A percentile compares a stretch with the other conserved stretches of the same genome.
phyloP scores from a whole-genome alignment of 1,140 invertebrate genomes.

The Neodiprion lecontei region DNA sequence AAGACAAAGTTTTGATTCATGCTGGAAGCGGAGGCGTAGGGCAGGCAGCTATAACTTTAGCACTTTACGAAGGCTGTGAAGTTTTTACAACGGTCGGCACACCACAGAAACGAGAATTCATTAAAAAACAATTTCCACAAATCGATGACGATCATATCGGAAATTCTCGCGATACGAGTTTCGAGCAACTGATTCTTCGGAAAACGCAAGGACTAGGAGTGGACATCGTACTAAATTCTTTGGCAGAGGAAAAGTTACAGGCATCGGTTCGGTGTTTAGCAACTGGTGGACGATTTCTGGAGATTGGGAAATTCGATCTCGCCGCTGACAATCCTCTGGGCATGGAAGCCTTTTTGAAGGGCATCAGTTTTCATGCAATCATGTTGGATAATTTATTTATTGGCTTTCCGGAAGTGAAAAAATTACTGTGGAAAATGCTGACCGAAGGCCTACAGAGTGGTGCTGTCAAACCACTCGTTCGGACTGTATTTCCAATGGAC shows the following conservation, averaged over 20 bases:
- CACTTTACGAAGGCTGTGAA: conserved; percentile 72
- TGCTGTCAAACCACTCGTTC: conserved; percentile 66
- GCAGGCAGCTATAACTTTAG: conserved; percentile 83
- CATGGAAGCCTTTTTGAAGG: conserved; percentile 78
- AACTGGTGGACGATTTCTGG: conserved; percentile 68
- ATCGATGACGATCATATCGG: conserved; percentile 68
- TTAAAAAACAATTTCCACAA: conserved; percentile 76
- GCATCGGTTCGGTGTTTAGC: conserved; percentile 76
- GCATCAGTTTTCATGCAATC: conserved; percentile 87
- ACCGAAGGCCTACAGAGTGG: conserved; percentile 55
- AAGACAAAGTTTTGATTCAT: conserved; percentile 82
- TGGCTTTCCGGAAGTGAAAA: conserved; percentile 28
- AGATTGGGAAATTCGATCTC: conserved; percentile 76
- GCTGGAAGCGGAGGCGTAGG: conserved; percentile 89
- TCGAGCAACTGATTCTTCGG: conserved; percentile 66
- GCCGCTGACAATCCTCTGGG: conserved; percentile 66
- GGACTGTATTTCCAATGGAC: conserved; percentile 65
- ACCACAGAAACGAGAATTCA: conserved; percentile 75
- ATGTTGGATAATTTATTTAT: conserved; percentile 80
- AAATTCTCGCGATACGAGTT: conserved; percentile 69
- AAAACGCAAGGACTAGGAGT: conserved; percentile 70
- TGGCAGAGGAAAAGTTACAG: conserved; percentile 72
- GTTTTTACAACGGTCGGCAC: conserved; percentile 81
- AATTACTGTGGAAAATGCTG: not conserved
- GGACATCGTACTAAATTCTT: conserved; percentile 72